Percentiles rank a stretch among this genome's conserved stretches.
Evolutionary conservation across 2,888 invertebrate species (phyloP).

Genomic region (Allacma fusca): DNA sequence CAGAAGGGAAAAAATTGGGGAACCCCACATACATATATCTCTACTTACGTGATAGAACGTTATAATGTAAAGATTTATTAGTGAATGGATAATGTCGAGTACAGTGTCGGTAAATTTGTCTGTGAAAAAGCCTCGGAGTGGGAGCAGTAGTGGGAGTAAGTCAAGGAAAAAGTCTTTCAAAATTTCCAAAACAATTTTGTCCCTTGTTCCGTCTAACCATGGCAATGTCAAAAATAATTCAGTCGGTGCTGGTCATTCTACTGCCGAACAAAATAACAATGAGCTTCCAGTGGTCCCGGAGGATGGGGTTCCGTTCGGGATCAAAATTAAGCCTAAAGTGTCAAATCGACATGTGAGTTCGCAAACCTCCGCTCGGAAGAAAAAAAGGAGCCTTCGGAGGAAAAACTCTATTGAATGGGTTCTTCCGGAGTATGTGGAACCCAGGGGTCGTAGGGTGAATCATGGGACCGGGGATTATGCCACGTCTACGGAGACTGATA

Average conservation of each 20-base stretch:
- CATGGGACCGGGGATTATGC: conserved; percentile 19
- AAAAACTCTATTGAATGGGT: conserved; percentile 34
- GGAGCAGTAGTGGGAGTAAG: background rate
- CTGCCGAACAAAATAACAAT: background rate
- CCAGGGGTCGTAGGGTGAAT: background rate
- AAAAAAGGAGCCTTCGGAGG: background rate
- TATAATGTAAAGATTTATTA: no score
- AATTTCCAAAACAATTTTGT: conserved; percentile 23
- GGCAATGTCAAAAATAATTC: background rate
- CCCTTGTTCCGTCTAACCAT: conserved; percentile 13
- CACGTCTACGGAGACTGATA: background rate
- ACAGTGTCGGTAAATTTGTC: conserved; percentile 39
- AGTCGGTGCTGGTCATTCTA: background rate
- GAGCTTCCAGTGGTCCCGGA: background rate
- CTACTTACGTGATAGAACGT: no score
- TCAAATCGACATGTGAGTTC: conserved; percentile 22
- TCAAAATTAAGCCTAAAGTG: background rate
- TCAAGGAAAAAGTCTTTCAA: conserved; percentile 26
- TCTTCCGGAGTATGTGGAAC: background rate
- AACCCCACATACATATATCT: no score
- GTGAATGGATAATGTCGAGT: conserved; percentile 28
- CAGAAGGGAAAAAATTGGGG: no score
- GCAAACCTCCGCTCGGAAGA: conserved; percentile 19
- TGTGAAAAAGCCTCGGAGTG: conserved; percentile 23
- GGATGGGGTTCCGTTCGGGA: background rate